Evolutionary conservation across 1,140 invertebrate genomes (phyloP).

Genomic region (Hyles euphorbiae): DNA sequence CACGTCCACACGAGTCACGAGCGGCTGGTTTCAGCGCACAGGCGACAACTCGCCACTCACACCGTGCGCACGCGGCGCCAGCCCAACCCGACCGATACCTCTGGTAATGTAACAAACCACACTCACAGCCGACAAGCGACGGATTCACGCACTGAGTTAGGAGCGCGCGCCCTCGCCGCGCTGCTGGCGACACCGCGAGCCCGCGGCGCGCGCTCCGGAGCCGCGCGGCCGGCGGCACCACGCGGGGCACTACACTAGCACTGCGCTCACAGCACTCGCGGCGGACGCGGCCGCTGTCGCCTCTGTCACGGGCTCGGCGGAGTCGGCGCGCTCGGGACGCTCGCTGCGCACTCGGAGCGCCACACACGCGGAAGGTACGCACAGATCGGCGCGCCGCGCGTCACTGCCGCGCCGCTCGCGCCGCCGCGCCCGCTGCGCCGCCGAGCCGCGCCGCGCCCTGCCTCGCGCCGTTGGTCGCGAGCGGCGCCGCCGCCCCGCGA

Average conservation of each 20-base stretch:
- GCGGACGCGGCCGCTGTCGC: neutral
- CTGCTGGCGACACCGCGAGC: neutral
- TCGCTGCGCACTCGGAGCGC: slow-evolving; percentile 15
- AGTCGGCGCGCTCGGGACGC: neutral
- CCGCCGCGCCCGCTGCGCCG: slow-evolving; percentile 15
- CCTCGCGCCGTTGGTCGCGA: neutral
- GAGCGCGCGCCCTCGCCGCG: too few relatives aligned
- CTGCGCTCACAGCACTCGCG: slow-evolving; percentile 2
- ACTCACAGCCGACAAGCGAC: too few relatives aligned
- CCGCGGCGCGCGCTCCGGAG: neutral
- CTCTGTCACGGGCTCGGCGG: neutral
- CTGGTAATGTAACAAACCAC: too few relatives aligned
- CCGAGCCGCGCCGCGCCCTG: slow-evolving; percentile 13
- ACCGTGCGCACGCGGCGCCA: too few relatives aligned
- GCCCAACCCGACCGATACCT: too few relatives aligned
- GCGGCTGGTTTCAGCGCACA: too few relatives aligned
- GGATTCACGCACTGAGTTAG: too few relatives aligned
- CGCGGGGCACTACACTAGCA: slow-evolving; percentile 1
- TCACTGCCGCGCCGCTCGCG: slow-evolving; percentile 15
- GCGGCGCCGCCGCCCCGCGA: too few relatives aligned
- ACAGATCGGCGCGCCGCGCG: slow-evolving; percentile 25
- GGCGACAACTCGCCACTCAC: too few relatives aligned
- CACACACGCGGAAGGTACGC: slow-evolving; percentile 16
- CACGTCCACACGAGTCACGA: too few relatives aligned
- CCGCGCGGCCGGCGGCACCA: neutral